Evolutionary conservation across 2,888 invertebrate genomes (phyloP).

Genomic region (Dasypolia templi): DNA sequence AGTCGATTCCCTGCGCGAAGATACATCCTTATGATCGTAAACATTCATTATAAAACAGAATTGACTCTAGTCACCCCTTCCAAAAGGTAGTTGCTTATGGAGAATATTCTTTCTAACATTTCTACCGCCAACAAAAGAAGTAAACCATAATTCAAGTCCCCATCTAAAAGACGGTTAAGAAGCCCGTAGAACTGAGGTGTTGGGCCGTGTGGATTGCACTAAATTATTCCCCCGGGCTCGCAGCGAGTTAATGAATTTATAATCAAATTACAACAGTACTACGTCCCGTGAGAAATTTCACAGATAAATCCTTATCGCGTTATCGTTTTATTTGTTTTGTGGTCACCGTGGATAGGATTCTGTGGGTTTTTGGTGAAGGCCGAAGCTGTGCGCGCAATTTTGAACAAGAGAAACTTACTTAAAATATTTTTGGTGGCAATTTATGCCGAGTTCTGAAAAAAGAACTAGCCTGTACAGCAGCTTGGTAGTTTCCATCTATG

Average conservation of each 20-base stretch:
- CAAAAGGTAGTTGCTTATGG: too few relatives aligned
- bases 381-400: neutral
- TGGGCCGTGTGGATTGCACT: conserved; percentile 86
- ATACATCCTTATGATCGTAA: too few relatives aligned
- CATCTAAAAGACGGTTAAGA: conserved; percentile 62
- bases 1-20: too few relatives aligned
- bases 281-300: conserved; percentile 86
- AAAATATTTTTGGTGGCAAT: neutral
- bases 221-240: conserved; percentile 89
- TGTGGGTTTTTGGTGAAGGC: conserved; percentile 2
- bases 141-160: conserved; percentile 50
- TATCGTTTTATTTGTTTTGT: conserved; percentile 75
- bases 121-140: conserved; percentile 27
- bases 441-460: neutral
- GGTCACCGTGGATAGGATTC: conserved; percentile 42
- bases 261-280: conserved; percentile 87
- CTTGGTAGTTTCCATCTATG: too few relatives aligned
- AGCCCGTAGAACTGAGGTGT: conserved; percentile 77
- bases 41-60: too few relatives aligned
- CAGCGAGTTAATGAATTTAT: conserved; percentile 90
- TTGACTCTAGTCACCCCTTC: too few relatives aligned
- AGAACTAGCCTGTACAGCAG: too few relatives aligned
- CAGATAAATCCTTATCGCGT: conserved; percentile 84
- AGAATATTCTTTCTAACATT: neutral
- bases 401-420: too few relatives aligned